Conservation (phyloP, 2,888 invertebrate species). For the Pseudococcus viburni region DNA sequence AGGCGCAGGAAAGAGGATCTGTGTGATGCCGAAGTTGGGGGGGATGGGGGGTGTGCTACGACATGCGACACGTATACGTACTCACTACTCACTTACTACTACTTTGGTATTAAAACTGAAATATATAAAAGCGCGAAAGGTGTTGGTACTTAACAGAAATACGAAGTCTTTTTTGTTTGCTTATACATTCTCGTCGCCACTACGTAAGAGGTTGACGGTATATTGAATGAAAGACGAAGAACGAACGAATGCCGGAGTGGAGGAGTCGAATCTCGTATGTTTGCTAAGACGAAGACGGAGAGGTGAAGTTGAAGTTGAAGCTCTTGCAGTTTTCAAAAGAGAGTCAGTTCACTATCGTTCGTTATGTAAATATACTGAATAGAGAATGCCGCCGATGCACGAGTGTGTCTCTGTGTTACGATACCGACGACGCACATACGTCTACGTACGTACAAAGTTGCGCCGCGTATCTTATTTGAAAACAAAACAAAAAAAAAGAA, state of each 20-base stretch:
- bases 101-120: slow-evolving; percentile 46
- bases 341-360: slow-evolving; percentile 49
- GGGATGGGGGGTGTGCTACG: neutral
- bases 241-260: neutral
- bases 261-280: neutral
- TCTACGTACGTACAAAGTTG: neutral
- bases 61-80: slow-evolving; percentile 3
- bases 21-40: neutral
- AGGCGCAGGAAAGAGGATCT: neutral
- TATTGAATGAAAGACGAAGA: slow-evolving; percentile 55
- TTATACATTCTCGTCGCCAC: slow-evolving; percentile 29
- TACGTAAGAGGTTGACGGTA: slow-evolving; percentile 29
- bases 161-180: slow-evolving; percentile 49
- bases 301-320: slow-evolving; percentile 29
- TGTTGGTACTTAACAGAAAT: slow-evolving; percentile 52
- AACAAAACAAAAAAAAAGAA: neutral
- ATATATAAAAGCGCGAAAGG: slow-evolving; percentile 54
- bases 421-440: neutral
- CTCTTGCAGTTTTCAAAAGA: slow-evolving; percentile 51
- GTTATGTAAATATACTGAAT: slow-evolving; percentile 50
- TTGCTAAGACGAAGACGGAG: slow-evolving; percentile 47
- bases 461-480: slow-evolving; percentile 22
- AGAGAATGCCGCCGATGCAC: slow-evolving; percentile 18
- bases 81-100: neutral
- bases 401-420: slow-evolving; percentile 24